phyloP scores from a whole-genome alignment of 2,113 vertebrate species.

The Motacilla tschutschensis region DNA sequence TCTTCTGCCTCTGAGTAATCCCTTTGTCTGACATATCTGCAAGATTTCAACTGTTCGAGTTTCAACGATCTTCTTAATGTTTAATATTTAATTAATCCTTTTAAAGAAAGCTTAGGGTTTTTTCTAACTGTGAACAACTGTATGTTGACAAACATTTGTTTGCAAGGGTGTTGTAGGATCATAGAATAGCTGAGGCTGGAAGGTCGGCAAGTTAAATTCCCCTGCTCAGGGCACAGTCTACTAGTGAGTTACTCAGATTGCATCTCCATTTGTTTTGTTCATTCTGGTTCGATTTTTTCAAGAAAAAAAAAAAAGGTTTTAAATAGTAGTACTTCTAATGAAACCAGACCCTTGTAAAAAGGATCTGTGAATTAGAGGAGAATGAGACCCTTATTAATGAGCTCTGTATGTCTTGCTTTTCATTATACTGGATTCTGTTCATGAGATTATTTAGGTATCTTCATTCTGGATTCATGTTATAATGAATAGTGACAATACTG shows the following conservation, averaged over 20 bases:
- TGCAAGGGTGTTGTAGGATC: not conserved
- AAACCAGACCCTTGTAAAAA: not conserved
- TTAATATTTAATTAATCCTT: not conserved
- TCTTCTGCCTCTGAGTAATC: not conserved
- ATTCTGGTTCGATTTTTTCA: not conserved
- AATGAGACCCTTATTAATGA: not conserved
- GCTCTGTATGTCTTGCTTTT: not conserved
- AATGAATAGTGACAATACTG: not conserved
- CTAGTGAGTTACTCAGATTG: not conserved
- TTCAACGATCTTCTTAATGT: not conserved
- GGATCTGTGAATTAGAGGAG: not conserved
- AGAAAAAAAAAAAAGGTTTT: not conserved
- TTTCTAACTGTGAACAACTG: not conserved
- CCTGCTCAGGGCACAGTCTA: not conserved
- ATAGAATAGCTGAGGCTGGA: not conserved
- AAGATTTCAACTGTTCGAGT: not conserved
- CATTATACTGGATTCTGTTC: not conserved
- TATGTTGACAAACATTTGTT: not conserved
- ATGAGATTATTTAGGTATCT: not conserved
- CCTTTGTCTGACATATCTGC: not conserved
- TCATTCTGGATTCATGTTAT: not conserved
- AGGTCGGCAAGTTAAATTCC: not conserved
- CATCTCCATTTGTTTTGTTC: not conserved
- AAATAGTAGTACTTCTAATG: not conserved
- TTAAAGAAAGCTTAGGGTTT: accelerated